Conservation (phyloP, 1,140 invertebrate species). For the Nylanderia fulva region DNA sequence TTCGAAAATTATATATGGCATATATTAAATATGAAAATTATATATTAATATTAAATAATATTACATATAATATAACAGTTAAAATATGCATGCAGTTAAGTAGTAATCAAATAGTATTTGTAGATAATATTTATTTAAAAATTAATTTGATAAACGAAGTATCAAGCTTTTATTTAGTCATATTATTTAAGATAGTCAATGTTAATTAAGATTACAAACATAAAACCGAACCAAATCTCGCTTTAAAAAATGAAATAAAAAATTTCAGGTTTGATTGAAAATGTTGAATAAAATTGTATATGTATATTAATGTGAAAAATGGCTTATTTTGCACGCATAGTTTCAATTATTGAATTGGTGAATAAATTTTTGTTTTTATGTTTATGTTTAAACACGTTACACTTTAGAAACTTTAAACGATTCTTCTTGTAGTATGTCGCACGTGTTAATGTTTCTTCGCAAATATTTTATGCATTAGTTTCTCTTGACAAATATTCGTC, state of each 20-base stretch:
- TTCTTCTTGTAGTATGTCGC: slow-evolving; percentile 22
- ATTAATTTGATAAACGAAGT: neutral
- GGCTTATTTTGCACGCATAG: neutral
- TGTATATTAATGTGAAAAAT: neutral
- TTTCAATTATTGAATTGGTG: neutral
- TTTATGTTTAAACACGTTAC: neutral
- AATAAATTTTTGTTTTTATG: neutral
- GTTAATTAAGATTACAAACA: neutral
- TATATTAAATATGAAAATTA: too few species aligned
- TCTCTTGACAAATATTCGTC: slow-evolving; percentile 52
- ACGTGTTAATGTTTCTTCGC: slow-evolving; percentile 11
- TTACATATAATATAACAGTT: neutral
- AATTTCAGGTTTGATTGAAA: neutral
- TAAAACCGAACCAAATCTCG: neutral
- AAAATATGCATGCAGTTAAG: slow-evolving; percentile 8
- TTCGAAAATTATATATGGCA: neutral
- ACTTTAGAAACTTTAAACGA: slow-evolving; percentile 8
- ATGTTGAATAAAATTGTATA: neutral
- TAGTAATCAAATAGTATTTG: neutral
- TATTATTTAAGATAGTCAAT: neutral
- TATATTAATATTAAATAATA: slow-evolving; percentile 16
- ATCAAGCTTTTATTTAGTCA: neutral
- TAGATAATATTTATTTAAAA: slow-evolving; percentile 7
- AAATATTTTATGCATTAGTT: slow-evolving; percentile 28
- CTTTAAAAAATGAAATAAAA: neutral